Evolutionary conservation across 2,888 invertebrate species (phyloP).

Genomic region (Pediacus dermestoides): DNA sequence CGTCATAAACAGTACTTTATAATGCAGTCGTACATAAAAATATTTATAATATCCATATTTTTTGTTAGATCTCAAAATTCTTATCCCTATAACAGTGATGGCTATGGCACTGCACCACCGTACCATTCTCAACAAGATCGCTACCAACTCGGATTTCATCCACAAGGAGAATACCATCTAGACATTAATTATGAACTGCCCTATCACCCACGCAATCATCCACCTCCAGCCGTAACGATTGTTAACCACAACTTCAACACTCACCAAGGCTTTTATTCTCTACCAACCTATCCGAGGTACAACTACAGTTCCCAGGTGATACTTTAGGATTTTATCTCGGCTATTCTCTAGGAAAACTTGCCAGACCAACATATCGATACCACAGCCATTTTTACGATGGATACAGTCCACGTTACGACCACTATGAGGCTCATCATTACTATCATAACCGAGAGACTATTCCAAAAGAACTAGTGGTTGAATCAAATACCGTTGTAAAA

Average conservation of each 20-base stretch:
- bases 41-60: too few species aligned
- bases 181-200: too few species aligned
- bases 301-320: constrained; percentile 33
- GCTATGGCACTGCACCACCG: too few species aligned
- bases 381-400: constrained; percentile 27
- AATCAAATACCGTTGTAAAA: constrained; percentile 40
- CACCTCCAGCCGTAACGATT: constrained; percentile 24
- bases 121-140: constrained; percentile 12
- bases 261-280: neutral
- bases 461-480: constrained; percentile 37
- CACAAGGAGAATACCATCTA: constrained; percentile 16
- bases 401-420: constrained; percentile 38
- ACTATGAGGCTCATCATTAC: constrained; percentile 46
- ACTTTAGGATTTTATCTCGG: constrained; percentile 40
- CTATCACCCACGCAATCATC: constrained; percentile 20
- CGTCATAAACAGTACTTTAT: too few species aligned
- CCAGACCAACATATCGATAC: constrained; percentile 36
- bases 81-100: too few species aligned
- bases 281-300: constrained; percentile 26
- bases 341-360: constrained; percentile 36
- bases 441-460: constrained; percentile 39
- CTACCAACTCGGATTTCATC: constrained; percentile 17
- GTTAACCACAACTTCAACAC: constrained; percentile 34
- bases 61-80: too few species aligned
- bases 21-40: too few species aligned